Evolutionary conservation across 37 sponge, comb jelly and placozoan species (phyloP).

Genomic region (Chondrilla cf. caribensis): DNA sequence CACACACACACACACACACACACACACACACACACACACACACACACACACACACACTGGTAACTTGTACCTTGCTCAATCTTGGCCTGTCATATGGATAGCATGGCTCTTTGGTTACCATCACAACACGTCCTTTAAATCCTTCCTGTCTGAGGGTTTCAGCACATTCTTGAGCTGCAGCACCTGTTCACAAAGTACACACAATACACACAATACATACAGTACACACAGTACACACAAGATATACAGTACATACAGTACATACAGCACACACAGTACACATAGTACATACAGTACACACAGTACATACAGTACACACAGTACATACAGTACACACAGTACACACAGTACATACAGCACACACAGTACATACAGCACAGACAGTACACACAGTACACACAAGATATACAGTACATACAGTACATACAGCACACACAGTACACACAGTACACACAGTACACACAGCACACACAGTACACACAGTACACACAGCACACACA

Average conservation of each 20-base stretch:
- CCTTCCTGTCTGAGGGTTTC: constrained; percentile 89
- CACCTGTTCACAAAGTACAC: constrained; percentile 44
- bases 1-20: no score
- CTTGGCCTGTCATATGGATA: constrained; percentile 89
- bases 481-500: no score
- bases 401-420: no score
- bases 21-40: no score
- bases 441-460: no score
- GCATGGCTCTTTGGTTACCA: constrained; percentile 55
- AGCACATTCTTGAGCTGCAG: constrained; percentile 74
- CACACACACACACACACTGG: background rate
- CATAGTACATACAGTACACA: no score
- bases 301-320: no score
- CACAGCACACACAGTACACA: no score
- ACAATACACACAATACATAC: background rate
- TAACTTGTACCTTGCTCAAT: constrained; percentile 63
- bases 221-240: background rate
- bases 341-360: background rate
- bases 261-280: no score
- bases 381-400: background rate
- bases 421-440: no score
- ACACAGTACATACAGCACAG: constrained; percentile 13
- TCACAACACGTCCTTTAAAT: constrained; percentile 74
- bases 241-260: no score
- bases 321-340: no score